Conservation (phyloP, 2,888 invertebrate genomes). For the Tinea pellionella region DNA sequence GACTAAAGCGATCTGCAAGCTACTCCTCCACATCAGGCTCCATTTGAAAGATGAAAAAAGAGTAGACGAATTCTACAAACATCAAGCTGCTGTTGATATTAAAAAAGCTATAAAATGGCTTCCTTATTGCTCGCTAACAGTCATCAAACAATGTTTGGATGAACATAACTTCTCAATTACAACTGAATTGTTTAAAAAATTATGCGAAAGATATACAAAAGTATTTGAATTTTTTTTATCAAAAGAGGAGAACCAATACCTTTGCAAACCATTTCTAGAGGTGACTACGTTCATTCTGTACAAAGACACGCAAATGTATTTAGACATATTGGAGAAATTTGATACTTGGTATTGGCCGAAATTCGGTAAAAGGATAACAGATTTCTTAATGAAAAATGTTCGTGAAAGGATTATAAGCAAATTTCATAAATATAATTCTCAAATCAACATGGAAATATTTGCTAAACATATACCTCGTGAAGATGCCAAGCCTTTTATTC, state of each 20-base stretch:
- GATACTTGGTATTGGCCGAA: slow-evolving; percentile 17
- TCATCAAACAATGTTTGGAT: slow-evolving; percentile 31
- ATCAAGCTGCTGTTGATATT: slow-evolving; percentile 24
- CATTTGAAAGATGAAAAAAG: slow-evolving; percentile 36
- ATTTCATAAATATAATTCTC: slow-evolving; percentile 29
- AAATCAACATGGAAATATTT: slow-evolving; percentile 36
- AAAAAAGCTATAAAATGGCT: slow-evolving; percentile 38
- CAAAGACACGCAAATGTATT: slow-evolving; percentile 22
- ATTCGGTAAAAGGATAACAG: slow-evolving; percentile 31
- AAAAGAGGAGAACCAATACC: neutral
- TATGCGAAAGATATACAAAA: slow-evolving; percentile 27
- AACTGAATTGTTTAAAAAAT: slow-evolving; percentile 26
- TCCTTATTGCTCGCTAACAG: slow-evolving; percentile 33
- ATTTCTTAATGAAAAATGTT: slow-evolving; percentile 32
- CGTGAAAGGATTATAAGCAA: slow-evolving; percentile 29
- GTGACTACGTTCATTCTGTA: slow-evolving; percentile 12
- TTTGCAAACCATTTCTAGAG: neutral
- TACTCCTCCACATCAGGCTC: slow-evolving; percentile 37
- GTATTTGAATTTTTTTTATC: slow-evolving; percentile 25
- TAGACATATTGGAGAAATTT: slow-evolving; percentile 28
- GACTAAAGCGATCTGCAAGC: slow-evolving; percentile 35
- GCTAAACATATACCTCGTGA: slow-evolving; percentile 33
- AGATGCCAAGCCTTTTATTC: slow-evolving; percentile 33
- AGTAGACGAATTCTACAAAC: slow-evolving; percentile 40
- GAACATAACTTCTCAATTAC: slow-evolving; percentile 22